These are phyloP conservation scores for Eupithecia insigniata DNA, from an alignment of 2,888 invertebrate genomes.

Conservation along the genomic window DNA sequence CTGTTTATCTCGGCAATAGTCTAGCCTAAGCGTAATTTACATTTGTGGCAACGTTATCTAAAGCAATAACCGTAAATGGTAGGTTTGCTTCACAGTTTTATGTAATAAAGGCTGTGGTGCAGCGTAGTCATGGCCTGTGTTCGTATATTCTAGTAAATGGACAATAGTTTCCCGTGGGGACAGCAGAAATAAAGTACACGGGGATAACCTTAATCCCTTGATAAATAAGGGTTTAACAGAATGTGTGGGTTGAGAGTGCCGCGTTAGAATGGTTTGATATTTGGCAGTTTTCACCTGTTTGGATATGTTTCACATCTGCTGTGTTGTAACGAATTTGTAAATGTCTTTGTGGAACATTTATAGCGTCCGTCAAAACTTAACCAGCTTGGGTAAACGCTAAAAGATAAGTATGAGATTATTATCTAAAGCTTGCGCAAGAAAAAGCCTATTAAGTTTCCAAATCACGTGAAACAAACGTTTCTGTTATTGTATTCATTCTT, in stretches of 20 bases:
- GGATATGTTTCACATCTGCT: not conserved
- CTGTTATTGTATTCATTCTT: not conserved
- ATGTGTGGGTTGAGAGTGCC: constrained; percentile 42
- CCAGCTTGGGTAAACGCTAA: not conserved
- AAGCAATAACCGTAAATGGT: constrained; percentile 25
- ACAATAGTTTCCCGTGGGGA: constrained; percentile 66
- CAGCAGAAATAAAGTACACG: constrained; percentile 75
- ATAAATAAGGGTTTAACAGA: constrained; percentile 63
- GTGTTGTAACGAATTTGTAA: not conserved
- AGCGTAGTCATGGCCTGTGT: constrained; percentile 12
- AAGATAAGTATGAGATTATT: not conserved
- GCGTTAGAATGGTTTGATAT: constrained; percentile 16
- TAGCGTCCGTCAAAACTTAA: not conserved
- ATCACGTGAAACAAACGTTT: not conserved
- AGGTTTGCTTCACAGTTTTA: constrained; percentile 18
- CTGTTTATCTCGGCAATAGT: constrained; percentile 2
- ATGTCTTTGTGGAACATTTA: not conserved
- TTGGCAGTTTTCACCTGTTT: constrained; percentile 37
- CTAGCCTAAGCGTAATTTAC: constrained; percentile 13
- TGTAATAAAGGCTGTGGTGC: constrained; percentile 21
- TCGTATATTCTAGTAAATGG: constrained; percentile 51
- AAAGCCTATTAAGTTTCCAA: not conserved
- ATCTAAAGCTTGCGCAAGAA: no score
- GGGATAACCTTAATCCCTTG: constrained; percentile 72
- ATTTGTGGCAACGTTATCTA: constrained; percentile 19